Conservation (phyloP, 2,113 vertebrate genomes). For the Chrysochloris asiatica region DNA sequence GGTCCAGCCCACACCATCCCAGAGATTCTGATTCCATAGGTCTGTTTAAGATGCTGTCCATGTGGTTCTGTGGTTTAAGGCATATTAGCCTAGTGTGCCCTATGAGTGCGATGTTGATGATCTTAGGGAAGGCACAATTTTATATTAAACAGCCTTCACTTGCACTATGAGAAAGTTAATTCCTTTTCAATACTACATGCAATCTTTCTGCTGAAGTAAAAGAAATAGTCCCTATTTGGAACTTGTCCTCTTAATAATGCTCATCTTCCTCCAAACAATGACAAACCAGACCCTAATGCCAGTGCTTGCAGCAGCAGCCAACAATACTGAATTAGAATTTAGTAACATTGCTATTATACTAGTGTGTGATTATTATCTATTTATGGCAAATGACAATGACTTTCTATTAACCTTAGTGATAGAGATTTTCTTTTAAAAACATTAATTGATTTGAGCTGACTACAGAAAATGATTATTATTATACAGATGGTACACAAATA, state of each 20-base stretch:
- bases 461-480: not conserved
- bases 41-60: not conserved
- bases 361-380: not conserved
- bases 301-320: not conserved
- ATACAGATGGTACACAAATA: not conserved
- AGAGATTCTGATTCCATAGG: not conserved
- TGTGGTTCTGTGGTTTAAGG: not conserved
- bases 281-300: not conserved
- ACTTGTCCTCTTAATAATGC: not conserved
- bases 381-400: not conserved
- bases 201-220: not conserved
- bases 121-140: not conserved
- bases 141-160: not conserved
- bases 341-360: not conserved
- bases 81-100: not conserved
- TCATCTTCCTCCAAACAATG: not conserved
- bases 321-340: not conserved
- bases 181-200: not conserved
- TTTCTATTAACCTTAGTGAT: not conserved
- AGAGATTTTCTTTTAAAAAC: not conserved
- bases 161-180: not conserved
- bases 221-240: not conserved
- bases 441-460: conserved; percentile 17
- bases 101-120: not conserved
- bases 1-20: not conserved